These are phyloP conservation scores for Cyaniris semiargus DNA, from an alignment of 2,888 invertebrate species.

Conservation along the genomic window DNA sequence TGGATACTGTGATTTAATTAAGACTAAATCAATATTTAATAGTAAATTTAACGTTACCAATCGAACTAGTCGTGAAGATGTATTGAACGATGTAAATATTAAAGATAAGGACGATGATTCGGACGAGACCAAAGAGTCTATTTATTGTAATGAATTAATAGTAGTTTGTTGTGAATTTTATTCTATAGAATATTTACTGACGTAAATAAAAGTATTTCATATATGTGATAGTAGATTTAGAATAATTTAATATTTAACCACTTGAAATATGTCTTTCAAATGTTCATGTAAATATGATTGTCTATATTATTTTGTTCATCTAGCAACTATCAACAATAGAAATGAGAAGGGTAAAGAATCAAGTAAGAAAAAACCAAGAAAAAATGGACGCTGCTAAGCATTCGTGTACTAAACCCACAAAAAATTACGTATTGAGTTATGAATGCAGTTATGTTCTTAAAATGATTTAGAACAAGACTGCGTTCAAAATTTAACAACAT, in stretches of 20 bases:
- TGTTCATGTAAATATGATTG: background rate
- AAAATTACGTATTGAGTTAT: too few species aligned
- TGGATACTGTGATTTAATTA: slow-evolving; percentile 80
- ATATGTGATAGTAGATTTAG: slow-evolving; percentile 76
- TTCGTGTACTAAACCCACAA: too few species aligned
- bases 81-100: slow-evolving; percentile 36
- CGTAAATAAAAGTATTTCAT: slow-evolving; percentile 65
- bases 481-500: too few species aligned
- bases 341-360: background rate
- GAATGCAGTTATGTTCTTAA: too few species aligned
- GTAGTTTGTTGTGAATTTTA: slow-evolving; percentile 69
- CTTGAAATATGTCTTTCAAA: slow-evolving; percentile 35
- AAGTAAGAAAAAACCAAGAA: background rate
- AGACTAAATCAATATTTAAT: slow-evolving; percentile 66
- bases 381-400: too few species aligned
- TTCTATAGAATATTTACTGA: slow-evolving; percentile 51
- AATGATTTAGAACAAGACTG: too few species aligned
- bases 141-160: slow-evolving; percentile 50
- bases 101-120: slow-evolving; percentile 35
- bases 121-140: slow-evolving; percentile 71
- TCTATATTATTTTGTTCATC: background rate
- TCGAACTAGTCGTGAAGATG: slow-evolving; percentile 43
- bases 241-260: slow-evolving; percentile 48
- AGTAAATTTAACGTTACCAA: slow-evolving; percentile 40
- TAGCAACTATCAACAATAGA: background rate